phyloP scores from a whole-genome alignment of 2,113 vertebrate genomes.

The Poeciliopsis prolifica region DNA sequence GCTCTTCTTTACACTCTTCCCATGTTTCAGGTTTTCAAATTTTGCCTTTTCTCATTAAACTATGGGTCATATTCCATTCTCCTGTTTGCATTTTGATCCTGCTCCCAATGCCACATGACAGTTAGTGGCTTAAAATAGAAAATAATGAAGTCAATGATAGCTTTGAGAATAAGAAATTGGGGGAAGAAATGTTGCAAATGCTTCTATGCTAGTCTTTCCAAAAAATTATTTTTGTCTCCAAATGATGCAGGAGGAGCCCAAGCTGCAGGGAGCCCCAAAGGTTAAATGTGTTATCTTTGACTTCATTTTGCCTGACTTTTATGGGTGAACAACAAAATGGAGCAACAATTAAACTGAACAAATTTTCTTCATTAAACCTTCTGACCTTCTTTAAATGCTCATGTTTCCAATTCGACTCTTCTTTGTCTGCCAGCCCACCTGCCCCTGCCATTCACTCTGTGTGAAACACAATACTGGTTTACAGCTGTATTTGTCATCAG shows the following conservation, averaged over 20 bases:
- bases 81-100: too few species aligned
- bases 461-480: conserved; percentile 62
- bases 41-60: too few species aligned
- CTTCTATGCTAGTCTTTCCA: background rate
- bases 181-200: background rate
- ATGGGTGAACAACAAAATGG: conserved; percentile 4
- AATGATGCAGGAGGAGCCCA: too few species aligned
- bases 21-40: too few species aligned
- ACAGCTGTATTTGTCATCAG: conserved; percentile 67
- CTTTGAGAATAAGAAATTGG: background rate
- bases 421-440: conserved; percentile 56
- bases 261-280: too few species aligned
- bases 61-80: too few species aligned
- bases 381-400: background rate
- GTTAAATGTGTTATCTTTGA: background rate
- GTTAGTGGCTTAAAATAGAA: background rate
- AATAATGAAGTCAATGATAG: background rate
- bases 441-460: conserved; percentile 51
- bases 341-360: conserved; percentile 9
- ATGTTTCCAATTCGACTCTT: conserved; percentile 26
- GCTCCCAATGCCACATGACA: too few species aligned
- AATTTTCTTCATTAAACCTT: background rate
- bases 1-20: too few species aligned
- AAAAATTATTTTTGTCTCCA: too few species aligned
- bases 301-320: background rate